Percentiles rank a stretch among this genome's conserved stretches.
Evolutionary conservation across 2,113 vertebrate species (phyloP).

Genomic region (Potamarius usumacintae): DNA sequence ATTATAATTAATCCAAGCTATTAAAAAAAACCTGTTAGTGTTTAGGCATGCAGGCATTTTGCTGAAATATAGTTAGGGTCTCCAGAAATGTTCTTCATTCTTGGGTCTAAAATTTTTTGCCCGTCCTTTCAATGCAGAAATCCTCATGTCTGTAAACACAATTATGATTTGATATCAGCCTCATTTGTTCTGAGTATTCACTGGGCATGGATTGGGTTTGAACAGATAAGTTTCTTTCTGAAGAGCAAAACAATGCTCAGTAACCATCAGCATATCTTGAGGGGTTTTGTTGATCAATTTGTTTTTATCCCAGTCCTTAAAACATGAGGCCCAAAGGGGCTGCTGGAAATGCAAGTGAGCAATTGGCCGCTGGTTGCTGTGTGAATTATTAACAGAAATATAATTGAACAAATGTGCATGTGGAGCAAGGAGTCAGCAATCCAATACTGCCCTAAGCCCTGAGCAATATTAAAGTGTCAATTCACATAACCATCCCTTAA

Average conservation of each 20-base stretch:
- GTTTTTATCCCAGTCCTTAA: conserved; percentile 40
- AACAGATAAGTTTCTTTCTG: conserved; percentile 33
- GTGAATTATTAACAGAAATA: conserved; percentile 57
- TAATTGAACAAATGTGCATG: conserved; percentile 30
- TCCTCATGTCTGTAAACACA: conserved; percentile 17
- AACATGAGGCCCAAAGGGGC: conserved; percentile 34
- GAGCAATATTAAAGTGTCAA: background rate
- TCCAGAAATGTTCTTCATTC: background rate
- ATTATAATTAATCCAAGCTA: conserved; percentile 16
- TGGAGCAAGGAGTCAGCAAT: conserved; percentile 37
- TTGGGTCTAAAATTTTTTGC: background rate
- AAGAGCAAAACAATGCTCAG: conserved; percentile 32
- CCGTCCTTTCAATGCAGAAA: background rate
- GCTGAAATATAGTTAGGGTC: background rate
- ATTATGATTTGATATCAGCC: conserved; percentile 24
- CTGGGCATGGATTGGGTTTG: background rate
- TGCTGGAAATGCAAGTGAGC: conserved; percentile 52
- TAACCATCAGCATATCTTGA: conserved; percentile 48
- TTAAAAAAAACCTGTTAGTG: background rate
- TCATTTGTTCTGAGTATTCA: background rate
- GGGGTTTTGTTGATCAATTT: conserved; percentile 52
- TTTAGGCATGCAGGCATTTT: background rate
- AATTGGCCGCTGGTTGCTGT: conserved; percentile 42
- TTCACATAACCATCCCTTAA: background rate
- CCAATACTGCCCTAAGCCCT: conserved; percentile 36